A percentile compares a stretch with the other conserved stretches of the same genome.
Conservation (phyloP, 2,113 vertebrate species). For the Phocoena sinus region DNA sequence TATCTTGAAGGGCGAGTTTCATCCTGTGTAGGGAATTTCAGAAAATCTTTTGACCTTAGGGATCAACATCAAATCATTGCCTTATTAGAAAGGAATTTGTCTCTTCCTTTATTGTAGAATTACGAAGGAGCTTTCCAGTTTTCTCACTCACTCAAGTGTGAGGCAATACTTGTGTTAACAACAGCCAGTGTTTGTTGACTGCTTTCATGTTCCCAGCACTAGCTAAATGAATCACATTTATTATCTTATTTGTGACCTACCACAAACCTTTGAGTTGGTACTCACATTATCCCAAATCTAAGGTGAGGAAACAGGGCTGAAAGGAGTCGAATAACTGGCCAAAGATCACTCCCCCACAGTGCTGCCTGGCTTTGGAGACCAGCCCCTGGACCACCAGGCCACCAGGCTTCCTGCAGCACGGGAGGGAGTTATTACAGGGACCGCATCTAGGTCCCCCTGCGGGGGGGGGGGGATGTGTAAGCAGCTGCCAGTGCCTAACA, state of each 20-base stretch:
- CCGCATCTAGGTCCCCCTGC: rapidly evolving
- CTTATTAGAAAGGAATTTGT: background rate
- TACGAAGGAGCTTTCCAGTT: background rate
- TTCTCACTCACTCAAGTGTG: background rate
- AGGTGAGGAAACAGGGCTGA: background rate
- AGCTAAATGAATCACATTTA: background rate
- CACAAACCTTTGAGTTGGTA: background rate
- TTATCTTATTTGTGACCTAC: background rate
- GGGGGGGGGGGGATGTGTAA: rapidly evolving
- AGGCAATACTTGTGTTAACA: background rate
- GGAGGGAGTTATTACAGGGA: background rate
- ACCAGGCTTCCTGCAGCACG: background rate
- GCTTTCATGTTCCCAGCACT: background rate
- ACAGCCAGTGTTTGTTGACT: background rate
- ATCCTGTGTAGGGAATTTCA: background rate
- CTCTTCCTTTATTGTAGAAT: background rate
- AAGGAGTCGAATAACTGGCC: background rate
- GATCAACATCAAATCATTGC: background rate
- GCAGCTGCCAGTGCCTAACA: background rate
- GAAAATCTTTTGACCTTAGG: background rate
- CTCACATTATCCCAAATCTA: background rate
- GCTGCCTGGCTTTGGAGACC: background rate
- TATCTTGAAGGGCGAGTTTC: background rate
- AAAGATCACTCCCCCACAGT: background rate
- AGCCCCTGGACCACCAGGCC: rapidly evolving